Conservation (phyloP, 2,888 invertebrate genomes). For the Sinodicranocentrus sp. region DNA sequence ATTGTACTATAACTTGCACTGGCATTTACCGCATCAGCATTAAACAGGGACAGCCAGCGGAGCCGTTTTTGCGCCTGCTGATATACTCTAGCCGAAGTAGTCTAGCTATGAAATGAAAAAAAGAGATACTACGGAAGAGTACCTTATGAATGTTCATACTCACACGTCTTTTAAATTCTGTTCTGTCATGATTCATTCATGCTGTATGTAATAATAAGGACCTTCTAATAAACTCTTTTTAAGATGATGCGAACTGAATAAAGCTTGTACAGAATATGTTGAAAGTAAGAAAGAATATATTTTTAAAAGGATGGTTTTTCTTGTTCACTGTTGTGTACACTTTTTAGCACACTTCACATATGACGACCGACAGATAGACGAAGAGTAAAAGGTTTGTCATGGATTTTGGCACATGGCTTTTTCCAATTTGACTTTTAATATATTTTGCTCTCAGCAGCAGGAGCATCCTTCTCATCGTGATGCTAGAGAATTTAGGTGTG, state of each 20-base stretch:
- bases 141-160: conserved; percentile 62
- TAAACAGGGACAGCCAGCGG: conserved; percentile 48
- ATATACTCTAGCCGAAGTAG: conserved; percentile 9
- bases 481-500: conserved; percentile 63
- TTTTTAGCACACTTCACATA: conserved; percentile 26
- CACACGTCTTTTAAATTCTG: conserved; percentile 31
- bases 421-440: conserved; percentile 55
- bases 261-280: conserved; percentile 52
- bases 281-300: conserved; percentile 19
- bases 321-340: conserved; percentile 20
- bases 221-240: conserved; percentile 64
- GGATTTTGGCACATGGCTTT: conserved; percentile 62
- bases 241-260: conserved; percentile 57
- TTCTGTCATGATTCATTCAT: conserved; percentile 40
- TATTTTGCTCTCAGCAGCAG: conserved; percentile 42
- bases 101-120: background rate
- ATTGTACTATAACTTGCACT: conserved; percentile 53
- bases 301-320: conserved; percentile 15
- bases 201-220: conserved; percentile 56
- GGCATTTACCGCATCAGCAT: conserved; percentile 66
- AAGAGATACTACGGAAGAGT: conserved; percentile 49
- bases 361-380: conserved; percentile 27
- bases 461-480: conserved; percentile 43
- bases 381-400: conserved; percentile 61
- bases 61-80: conserved; percentile 24